A percentile compares a stretch with the other conserved stretches of the same genome.
Conservation (phyloP, 2,113 vertebrate species). For the Fukomys damarensis region DNA sequence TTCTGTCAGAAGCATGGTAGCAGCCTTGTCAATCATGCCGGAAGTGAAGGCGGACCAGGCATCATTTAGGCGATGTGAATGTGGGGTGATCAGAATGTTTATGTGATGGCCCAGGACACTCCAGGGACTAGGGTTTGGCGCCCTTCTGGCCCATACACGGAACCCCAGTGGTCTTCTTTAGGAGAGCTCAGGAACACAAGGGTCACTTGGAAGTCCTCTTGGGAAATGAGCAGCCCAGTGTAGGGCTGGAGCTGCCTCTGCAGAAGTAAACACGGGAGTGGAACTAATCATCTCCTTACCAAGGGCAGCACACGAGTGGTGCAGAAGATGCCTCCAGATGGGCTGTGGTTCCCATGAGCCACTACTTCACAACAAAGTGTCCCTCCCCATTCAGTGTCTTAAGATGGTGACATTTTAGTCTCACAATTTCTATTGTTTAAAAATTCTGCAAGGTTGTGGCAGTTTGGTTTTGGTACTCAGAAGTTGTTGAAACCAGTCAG, state of each 20-base stretch:
- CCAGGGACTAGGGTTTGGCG: background rate
- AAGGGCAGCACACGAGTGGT: background rate
- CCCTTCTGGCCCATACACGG: background rate
- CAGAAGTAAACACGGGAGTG: background rate
- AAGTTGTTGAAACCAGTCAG: background rate
- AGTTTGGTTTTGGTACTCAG: background rate
- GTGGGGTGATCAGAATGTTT: background rate
- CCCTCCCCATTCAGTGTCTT: background rate
- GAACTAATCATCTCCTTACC: background rate
- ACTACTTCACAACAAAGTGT: background rate
- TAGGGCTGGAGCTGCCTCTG: background rate
- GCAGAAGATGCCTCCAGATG: background rate
- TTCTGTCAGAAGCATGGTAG: background rate
- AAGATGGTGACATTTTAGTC: background rate
- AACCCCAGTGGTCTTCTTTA: background rate
- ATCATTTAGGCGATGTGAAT: no score
- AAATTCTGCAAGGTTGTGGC: background rate
- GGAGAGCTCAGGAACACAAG: background rate
- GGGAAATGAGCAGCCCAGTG: background rate
- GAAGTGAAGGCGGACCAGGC: background rate
- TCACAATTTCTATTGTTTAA: background rate
- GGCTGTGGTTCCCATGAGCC: background rate
- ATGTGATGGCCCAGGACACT: background rate
- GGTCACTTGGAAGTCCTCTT: background rate
- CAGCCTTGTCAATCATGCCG: rapidly evolving